Conservation (phyloP, 2,797 vertebrate genomes). For the Micrastur ruficollis region DNA sequence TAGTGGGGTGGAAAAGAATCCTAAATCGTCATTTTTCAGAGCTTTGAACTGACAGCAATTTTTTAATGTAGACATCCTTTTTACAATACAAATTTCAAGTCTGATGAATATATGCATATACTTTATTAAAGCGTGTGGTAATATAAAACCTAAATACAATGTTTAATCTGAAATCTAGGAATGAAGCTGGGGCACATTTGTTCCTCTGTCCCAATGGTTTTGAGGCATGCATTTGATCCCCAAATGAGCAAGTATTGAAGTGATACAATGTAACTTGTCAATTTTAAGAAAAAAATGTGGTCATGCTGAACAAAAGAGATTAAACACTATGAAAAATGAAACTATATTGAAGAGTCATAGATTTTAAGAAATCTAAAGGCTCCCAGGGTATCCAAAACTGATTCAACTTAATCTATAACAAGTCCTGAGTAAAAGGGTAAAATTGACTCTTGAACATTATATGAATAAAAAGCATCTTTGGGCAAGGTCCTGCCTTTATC, state of each 20-base stretch:
- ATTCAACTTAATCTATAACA: background rate
- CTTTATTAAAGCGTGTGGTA: background rate
- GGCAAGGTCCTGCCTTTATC: background rate
- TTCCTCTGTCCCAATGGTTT: background rate
- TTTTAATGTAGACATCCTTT: background rate
- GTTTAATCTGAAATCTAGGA: background rate
- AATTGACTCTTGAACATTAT: background rate
- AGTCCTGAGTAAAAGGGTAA: background rate
- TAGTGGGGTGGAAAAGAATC: background rate
- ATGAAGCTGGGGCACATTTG: background rate
- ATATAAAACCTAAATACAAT: background rate
- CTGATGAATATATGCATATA: background rate
- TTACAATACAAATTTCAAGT: background rate
- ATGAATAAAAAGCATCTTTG: background rate
- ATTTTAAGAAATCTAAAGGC: background rate
- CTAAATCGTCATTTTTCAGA: background rate
- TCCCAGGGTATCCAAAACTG: background rate
- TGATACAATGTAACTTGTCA: background rate
- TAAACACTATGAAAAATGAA: conserved; percentile 9
- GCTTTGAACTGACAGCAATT: background rate
- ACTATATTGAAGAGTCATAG: background rate
- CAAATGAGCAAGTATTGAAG: background rate
- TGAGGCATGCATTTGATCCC: background rate
- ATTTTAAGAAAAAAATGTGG: background rate
- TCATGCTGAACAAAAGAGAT: background rate